Evolutionary conservation across 2,888 invertebrate species (phyloP), one percentile per base, ranked within the genome.

Genomic region (Epistrophella euchroma): DNA sequence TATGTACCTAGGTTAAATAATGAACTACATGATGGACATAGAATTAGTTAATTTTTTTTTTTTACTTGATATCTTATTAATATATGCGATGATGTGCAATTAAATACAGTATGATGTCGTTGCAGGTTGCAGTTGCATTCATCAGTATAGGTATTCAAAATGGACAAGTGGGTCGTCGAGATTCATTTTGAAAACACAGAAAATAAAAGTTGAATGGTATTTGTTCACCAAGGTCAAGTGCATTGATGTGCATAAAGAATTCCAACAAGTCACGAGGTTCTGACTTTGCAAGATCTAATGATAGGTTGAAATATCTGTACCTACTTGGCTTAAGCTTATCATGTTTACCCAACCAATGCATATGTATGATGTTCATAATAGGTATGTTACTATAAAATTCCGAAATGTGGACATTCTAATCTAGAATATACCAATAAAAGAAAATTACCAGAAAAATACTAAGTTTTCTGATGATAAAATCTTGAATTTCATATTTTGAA

Each of bases 131-230:
- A 66, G n/a, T n/a, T 79, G 66, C 74, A 58, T 71, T 56, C 66
- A 58, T 70, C 75, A 52, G n/a, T 75, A 52, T 37, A 66, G 22
- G 52, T 64, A 81, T 64, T 71, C n/a, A 77, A 86, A 85, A 73
- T 77, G 77, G 82, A 86, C 66, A 86, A 78, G 73, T 86, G 82
- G 86, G 86, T 86, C 86, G 82, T 28, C 40, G 25, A 82, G 77
- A 78, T 74, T 70, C 77, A 74, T 70, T 85, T 73, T 52, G n/a
- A 78, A 83, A 58, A 79, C 52, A 77, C 43, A 64, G 78, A 45
- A 43, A 74, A 75, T 74, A 35, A 75, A 72, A 75, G 76, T 80
- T 84, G 77, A 86, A 82, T 81, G 64, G 64, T 73, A 77, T 77
- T 81, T 73, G 58, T 25, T 78, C 40, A 78, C 74, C 82, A 86